Evolutionary conservation across 1,140 invertebrate genomes (phyloP), one percentile per base, ranked within the genome.

Genomic region (Drosophila seguyi): DNA sequence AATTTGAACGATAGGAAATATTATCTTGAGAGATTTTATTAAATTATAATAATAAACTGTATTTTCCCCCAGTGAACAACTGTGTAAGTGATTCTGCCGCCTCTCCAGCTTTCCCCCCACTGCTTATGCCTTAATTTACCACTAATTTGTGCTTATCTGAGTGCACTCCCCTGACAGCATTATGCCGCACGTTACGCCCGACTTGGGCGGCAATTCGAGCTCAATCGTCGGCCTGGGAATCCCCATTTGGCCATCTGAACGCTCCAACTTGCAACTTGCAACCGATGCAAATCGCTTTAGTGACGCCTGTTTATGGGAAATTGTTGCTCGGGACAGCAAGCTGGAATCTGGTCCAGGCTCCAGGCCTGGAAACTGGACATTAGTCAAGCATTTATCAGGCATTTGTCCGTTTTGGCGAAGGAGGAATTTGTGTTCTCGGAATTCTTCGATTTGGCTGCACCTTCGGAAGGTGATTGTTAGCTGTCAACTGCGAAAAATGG

Each of bases 101-200:
- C 22, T 61, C 42, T n/a, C 13, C 20, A 13, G 41, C 11, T n/a
- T 11, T 20, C n/a, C 27, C 31, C 20, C 34, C 20, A 22, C 50
- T 60, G 62, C 53, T 60, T 66, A 90, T 90, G 66, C 81, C 81
- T 88, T 90, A 84, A 88, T 88, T 90, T 88, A 82, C 84, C 84
- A 85, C 84, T 81, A 88, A 90, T 88, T 88, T 85, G 77, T 53
- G 85, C 85, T 84, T 84, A 88, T 88, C 73, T 47, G 34, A 44
- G 63, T 31, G 7, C 72, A 44, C 45, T 36, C 34, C 36, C 47
- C 53, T 41, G 25, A 31, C 47, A 56, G 60, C 55, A 67, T 68
- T 57, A 63, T 59, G 69, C 52, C 77, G 41, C 65, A 68, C 58
- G 78, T 55, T 56, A 56, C 57, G 62, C 79, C 71, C 72, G 57